Percentiles rank a stretch among this genome's conserved stretches.
These are phyloP conservation scores for Teleopsis dalmanni DNA, from an alignment of 1,140 invertebrate genomes.

Conservation along the genomic window DNA sequence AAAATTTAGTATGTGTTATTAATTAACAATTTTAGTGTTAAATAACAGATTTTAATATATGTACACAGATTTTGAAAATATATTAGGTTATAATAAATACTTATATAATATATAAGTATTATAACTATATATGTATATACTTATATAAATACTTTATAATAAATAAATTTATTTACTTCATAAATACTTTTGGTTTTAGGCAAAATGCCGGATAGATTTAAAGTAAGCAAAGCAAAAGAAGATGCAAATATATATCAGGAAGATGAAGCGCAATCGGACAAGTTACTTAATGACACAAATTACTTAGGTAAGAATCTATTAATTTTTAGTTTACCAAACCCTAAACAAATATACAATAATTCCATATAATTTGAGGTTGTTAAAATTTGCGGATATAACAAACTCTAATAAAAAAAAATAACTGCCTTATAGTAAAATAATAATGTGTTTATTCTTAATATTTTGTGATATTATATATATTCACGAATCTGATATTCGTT, in stretches of 20 bases:
- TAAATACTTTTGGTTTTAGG: neutral
- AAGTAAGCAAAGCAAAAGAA: slow-evolving; percentile 40
- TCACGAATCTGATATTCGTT: too few relatives aligned
- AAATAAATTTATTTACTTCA: neutral
- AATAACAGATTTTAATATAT: neutral
- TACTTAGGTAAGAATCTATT: slow-evolving; percentile 17
- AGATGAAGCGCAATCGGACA: slow-evolving; percentile 36
- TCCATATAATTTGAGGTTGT: neutral
- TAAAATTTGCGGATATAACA: neutral
- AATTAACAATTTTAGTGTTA: neutral
- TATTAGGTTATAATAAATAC: neutral
- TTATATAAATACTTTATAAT: neutral
- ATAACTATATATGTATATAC: neutral
- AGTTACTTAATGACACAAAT: slow-evolving; percentile 30
- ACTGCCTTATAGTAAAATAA: neutral
- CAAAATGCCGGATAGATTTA: slow-evolving; percentile 40
- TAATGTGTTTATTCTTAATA: neutral
- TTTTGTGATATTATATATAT: neutral
- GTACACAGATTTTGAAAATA: neutral
- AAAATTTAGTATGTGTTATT: neutral
- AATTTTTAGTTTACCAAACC: neutral
- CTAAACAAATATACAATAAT: neutral
- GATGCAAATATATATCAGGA: slow-evolving; percentile 32
- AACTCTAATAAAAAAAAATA: neutral
- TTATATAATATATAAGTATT: neutral